phyloP scores from a whole-genome alignment of 2,113 vertebrate species.

The Calonectris borealis region DNA sequence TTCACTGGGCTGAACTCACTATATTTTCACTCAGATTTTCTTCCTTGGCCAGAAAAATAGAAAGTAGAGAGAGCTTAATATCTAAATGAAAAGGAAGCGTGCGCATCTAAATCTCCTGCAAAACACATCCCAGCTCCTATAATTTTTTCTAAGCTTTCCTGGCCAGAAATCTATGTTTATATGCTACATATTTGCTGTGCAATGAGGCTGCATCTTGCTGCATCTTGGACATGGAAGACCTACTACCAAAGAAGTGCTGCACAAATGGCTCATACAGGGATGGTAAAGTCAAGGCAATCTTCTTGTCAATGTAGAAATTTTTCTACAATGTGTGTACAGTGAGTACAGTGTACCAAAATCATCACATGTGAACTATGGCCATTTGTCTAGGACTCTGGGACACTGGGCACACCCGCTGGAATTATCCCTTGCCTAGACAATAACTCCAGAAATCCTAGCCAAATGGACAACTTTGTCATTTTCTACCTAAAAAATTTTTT shows the following conservation, averaged over 20 bases:
- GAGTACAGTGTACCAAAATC: neutral
- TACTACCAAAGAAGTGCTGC: neutral
- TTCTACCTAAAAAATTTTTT: neutral
- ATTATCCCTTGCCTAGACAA: neutral
- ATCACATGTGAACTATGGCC: neutral
- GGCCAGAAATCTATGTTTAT: neutral
- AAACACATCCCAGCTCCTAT: neutral
- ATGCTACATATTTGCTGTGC: neutral
- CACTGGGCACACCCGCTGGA: neutral
- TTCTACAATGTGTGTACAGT: neutral
- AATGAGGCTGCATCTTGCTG: neutral
- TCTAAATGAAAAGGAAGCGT: neutral
- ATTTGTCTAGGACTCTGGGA: neutral
- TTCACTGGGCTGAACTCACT: neutral
- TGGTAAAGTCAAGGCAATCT: neutral
- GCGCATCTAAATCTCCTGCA: neutral
- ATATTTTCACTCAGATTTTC: neutral
- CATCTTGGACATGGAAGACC: neutral
- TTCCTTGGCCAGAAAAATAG: neutral
- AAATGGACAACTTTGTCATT: neutral
- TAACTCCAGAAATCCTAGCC: neutral
- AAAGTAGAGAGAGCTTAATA: neutral
- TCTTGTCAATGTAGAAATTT: neutral
- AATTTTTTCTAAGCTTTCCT: neutral
- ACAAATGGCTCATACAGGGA: neutral